These are phyloP conservation scores for Sarcophaga bullata DNA, from an alignment of 1,140 invertebrate genomes.

Conservation along the genomic window DNA sequence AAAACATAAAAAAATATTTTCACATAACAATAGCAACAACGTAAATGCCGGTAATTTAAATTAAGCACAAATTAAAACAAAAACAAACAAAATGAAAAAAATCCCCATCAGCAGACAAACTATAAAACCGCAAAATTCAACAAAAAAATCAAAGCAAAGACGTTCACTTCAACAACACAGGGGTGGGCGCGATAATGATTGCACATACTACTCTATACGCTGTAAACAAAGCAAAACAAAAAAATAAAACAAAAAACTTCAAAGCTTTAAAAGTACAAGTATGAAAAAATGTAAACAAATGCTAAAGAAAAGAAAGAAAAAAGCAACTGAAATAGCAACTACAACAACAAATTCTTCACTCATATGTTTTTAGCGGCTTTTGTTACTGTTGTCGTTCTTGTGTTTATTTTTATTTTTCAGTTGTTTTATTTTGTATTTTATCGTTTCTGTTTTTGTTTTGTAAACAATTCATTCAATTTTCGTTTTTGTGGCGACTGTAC, in stretches of 20 bases:
- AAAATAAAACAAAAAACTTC: not conserved
- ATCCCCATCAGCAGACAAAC: not conserved
- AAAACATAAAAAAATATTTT: not conserved
- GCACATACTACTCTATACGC: not conserved
- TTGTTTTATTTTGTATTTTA: slow-evolving; percentile 8
- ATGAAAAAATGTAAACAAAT: slow-evolving; percentile 20
- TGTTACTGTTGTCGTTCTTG: not conserved
- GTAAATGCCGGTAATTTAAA: slow-evolving; percentile 21
- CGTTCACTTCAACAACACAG: not conserved
- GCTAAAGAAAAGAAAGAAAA: not conserved
- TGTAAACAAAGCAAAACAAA: slow-evolving; percentile 15
- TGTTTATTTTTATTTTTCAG: not conserved
- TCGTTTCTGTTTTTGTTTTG: slow-evolving; percentile 27
- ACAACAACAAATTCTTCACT: slow-evolving; percentile 4
- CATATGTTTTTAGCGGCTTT: slow-evolving; percentile 39
- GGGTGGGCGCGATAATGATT: not conserved
- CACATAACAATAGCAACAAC: not conserved
- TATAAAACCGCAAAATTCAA: not conserved
- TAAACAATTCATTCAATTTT: slow-evolving; percentile 33
- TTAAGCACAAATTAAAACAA: not conserved
- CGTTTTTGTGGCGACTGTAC: slow-evolving; percentile 46
- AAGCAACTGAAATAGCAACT: not conserved
- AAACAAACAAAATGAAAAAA: not conserved
- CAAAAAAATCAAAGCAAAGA: not conserved
- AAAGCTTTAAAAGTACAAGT: no score